A percentile compares a stretch with the other conserved stretches of the same genome.
Evolutionary conservation across 1,140 invertebrate species (phyloP).

Genomic region (Conopomorpha cramerella): DNA sequence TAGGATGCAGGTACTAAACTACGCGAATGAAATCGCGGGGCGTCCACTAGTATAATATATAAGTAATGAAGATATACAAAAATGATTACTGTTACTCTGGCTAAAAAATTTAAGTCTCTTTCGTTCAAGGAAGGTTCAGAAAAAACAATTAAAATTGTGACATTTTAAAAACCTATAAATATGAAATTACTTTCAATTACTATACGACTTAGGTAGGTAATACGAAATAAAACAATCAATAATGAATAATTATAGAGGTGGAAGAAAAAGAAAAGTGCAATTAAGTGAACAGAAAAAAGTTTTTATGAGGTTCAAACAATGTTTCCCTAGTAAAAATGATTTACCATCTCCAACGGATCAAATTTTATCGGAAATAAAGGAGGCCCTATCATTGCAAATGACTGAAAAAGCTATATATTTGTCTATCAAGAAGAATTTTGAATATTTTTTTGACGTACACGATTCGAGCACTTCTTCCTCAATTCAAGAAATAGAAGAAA

Average conservation of each 20-base stretch:
- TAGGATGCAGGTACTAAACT: too few species aligned
- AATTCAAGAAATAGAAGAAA: background rate
- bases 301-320: conserved; percentile 2
- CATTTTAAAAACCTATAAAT: too few species aligned
- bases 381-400: background rate
- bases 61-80: too few species aligned
- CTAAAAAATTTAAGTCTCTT: too few species aligned
- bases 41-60: too few species aligned
- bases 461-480: background rate
- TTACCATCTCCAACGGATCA: conserved; percentile 1
- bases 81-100: too few species aligned
- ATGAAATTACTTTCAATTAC: background rate
- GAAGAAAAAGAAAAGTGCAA: conserved; percentile 3
- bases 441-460: conserved; percentile 2
- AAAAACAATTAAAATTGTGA: too few species aligned
- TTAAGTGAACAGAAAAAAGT: conserved; percentile 2
- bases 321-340: conserved; percentile 2
- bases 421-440: conserved; percentile 2
- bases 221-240: background rate
- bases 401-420: background rate
- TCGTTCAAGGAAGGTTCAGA: too few species aligned
- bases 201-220: background rate
- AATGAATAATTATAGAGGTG: background rate
- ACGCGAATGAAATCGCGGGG: too few species aligned
- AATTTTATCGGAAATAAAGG: background rate